A percentile compares a stretch with the other conserved stretches of the same genome.
These are phyloP conservation scores for Eupithecia subfuscata DNA, from an alignment of 2,888 invertebrate species.

Conservation along the genomic window DNA sequence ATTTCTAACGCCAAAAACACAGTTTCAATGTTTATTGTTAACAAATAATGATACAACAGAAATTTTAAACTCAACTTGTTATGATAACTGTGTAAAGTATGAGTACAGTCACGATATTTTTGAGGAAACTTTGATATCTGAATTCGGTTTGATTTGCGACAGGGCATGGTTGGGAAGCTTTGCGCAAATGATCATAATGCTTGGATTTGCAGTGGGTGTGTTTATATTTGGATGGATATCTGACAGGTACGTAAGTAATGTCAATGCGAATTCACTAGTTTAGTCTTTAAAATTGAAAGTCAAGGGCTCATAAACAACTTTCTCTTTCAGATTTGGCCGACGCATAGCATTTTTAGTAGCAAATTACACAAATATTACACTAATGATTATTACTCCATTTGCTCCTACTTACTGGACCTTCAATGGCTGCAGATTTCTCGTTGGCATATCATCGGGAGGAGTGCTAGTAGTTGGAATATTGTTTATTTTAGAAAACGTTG, in stretches of 20 bases:
- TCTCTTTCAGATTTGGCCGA: slow-evolving; percentile 60
- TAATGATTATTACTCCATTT: slow-evolving; percentile 87
- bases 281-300: background rate
- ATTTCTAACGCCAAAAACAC: slow-evolving; percentile 58
- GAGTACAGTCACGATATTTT: slow-evolving; percentile 54
- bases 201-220: slow-evolving; percentile 60
- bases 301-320: background rate
- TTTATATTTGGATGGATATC: slow-evolving; percentile 67
- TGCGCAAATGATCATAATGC: slow-evolving; percentile 61
- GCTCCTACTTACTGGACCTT: slow-evolving; percentile 84
- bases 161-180: slow-evolving; percentile 62
- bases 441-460: slow-evolving; percentile 89
- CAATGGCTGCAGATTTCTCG: slow-evolving; percentile 85
- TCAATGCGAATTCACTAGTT: background rate
- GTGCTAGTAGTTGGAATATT: slow-evolving; percentile 84
- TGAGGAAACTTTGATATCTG: slow-evolving; percentile 57
- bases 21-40: slow-evolving; percentile 55
- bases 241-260: slow-evolving; percentile 54
- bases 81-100: slow-evolving; percentile 58
- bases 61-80: slow-evolving; percentile 55
- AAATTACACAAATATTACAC: slow-evolving; percentile 85
- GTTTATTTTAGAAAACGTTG: slow-evolving; percentile 85
- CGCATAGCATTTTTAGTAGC: slow-evolving; percentile 86
- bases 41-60: slow-evolving; percentile 42
- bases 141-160: slow-evolving; percentile 63